phyloP scores from a whole-genome alignment of 35 echinoderm and acorn worm species.

The Diadema setosum region DNA sequence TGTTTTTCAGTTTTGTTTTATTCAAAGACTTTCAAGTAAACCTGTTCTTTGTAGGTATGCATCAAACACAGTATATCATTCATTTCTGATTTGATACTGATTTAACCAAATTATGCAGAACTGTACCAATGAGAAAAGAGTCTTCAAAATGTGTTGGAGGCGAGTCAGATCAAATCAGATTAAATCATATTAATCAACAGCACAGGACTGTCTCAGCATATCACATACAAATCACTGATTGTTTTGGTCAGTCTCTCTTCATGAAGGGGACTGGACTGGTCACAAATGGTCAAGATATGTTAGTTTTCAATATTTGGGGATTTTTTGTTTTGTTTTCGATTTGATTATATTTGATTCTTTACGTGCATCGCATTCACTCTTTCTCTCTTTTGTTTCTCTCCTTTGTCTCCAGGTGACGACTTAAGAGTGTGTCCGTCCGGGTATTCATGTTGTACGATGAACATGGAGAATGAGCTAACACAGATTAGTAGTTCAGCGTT shows the following conservation, averaged over 20 bases:
- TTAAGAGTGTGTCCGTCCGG: constrained; percentile 73
- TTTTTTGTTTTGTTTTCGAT: background rate
- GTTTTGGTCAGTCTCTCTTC: background rate
- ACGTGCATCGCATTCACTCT: background rate
- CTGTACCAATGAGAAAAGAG: too few relatives aligned
- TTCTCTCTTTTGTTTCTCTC: background rate
- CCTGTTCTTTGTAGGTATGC: too few relatives aligned
- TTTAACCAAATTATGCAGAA: too few relatives aligned
- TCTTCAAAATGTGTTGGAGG: too few relatives aligned
- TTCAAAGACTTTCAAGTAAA: too few relatives aligned
- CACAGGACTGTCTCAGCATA: background rate
- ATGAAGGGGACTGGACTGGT: background rate
- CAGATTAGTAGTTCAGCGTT: constrained; percentile 51
- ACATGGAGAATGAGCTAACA: constrained; percentile 70
- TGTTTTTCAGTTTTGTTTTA: too few relatives aligned
- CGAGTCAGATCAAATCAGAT: too few relatives aligned
- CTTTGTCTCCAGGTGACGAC: constrained; percentile 55
- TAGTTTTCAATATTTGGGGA: background rate
- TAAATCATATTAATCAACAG: background rate
- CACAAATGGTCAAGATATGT: background rate
- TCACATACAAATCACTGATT: background rate
- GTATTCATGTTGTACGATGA: constrained; percentile 81
- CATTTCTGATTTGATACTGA: too few relatives aligned
- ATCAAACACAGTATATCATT: too few relatives aligned
- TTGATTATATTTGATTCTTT: background rate